These are phyloP conservation scores for Cynopterus brachyotis DNA, from an alignment of 2,113 vertebrate genomes.

Conservation along the genomic window DNA sequence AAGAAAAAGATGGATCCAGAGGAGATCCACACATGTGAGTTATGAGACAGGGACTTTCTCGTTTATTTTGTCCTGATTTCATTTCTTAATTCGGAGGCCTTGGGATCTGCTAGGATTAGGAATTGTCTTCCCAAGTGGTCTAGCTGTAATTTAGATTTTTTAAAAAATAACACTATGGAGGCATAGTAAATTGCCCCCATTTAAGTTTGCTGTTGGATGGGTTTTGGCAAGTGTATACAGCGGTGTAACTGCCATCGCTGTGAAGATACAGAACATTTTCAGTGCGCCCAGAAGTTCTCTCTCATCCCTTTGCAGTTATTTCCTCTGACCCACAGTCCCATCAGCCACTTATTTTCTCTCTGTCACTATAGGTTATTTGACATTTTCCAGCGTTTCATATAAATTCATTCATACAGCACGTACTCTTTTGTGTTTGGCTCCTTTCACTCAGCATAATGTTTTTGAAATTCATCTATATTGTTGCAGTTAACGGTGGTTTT, in stretches of 20 bases:
- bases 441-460: not conserved
- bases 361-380: not conserved
- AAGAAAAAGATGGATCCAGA: conserved; percentile 24
- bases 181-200: not conserved
- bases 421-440: not conserved
- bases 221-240: not conserved
- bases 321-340: not conserved
- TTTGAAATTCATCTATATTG: not conserved
- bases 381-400: not conserved
- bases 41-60: not conserved
- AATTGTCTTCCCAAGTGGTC: not conserved
- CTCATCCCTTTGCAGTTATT: not conserved
- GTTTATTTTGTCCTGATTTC: not conserved
- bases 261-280: not conserved
- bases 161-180: not conserved
- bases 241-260: not conserved
- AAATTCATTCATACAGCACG: not conserved
- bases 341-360: not conserved
- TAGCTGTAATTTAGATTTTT: not conserved
- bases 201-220: not conserved
- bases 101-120: conserved; percentile 28
- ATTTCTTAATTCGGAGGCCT: conserved; percentile 34
- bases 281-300: not conserved
- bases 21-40: conserved; percentile 14
- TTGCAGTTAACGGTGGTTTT: not conserved